Percentiles rank a stretch among this genome's conserved stretches.
These are phyloP conservation scores for Arizona elegans DNA, from an alignment of 2,113 vertebrate species.

Conservation along the genomic window DNA sequence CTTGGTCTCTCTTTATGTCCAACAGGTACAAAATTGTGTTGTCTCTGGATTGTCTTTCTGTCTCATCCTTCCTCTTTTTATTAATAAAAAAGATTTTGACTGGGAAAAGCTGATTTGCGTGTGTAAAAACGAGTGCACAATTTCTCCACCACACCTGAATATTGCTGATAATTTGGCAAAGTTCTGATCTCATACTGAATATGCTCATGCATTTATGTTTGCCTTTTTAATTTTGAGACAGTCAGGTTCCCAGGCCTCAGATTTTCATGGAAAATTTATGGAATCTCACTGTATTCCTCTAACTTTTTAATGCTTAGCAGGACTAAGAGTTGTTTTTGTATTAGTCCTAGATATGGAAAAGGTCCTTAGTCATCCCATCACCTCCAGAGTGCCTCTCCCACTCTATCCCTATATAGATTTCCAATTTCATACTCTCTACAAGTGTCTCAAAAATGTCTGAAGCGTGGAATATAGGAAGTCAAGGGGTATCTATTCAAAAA, in stretches of 20 bases:
- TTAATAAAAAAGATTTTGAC: conserved; percentile 43
- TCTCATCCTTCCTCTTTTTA: not conserved
- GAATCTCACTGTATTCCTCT: not conserved
- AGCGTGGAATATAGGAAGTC: not conserved
- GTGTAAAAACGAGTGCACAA: not conserved
- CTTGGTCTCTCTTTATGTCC: not conserved
- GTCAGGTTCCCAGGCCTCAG: not conserved
- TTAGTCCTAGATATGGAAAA: not conserved
- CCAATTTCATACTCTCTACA: not conserved
- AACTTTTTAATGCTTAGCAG: not conserved
- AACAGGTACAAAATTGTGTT: not conserved
- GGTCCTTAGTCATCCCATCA: not conserved
- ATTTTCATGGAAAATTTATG: not conserved
- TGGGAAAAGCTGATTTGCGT: not conserved
- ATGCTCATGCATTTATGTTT: not conserved
- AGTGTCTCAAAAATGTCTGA: not conserved
- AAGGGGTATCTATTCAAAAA: not conserved
- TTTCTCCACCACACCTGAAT: not conserved
- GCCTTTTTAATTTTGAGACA: not conserved
- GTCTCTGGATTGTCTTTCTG: not conserved
- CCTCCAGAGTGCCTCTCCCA: not conserved
- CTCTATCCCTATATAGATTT: not conserved
- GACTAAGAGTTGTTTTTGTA: not conserved
- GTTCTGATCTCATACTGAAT: not conserved
- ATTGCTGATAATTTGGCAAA: not conserved